phyloP scores from a whole-genome alignment of 1,140 invertebrate genomes.

The Neocloeon triangulifer region DNA sequence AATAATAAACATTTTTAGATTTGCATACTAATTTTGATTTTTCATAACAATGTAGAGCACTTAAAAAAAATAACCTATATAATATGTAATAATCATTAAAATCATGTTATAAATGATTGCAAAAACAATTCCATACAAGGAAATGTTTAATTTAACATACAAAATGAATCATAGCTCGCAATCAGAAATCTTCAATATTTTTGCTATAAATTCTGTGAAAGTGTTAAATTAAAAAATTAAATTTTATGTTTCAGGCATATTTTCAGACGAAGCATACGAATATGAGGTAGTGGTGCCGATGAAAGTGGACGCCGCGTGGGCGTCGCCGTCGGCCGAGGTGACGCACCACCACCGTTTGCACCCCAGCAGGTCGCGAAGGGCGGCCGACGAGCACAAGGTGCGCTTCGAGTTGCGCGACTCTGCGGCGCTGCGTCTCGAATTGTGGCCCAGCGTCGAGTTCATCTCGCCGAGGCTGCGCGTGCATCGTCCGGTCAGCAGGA shows the following conservation, averaged over 20 bases:
- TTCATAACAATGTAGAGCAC: too few relatives aligned
- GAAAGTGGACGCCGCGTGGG: constrained; percentile 26
- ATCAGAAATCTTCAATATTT: too few relatives aligned
- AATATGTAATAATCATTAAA: too few relatives aligned
- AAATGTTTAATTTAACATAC: too few relatives aligned
- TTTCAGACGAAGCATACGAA: constrained; percentile 19
- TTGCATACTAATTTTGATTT: too few relatives aligned
- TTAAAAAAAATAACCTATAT: too few relatives aligned
- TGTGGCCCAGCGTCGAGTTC: constrained; percentile 37
- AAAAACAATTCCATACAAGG: too few relatives aligned
- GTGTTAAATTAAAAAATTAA: too few relatives aligned
- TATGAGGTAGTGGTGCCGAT: constrained; percentile 29
- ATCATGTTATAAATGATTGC: too few relatives aligned
- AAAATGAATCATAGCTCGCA: too few relatives aligned
- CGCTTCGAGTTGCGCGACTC: constrained; percentile 32
- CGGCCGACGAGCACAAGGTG: constrained; percentile 16
- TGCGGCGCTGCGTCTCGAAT: constrained; percentile 26
- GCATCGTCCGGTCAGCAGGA: constrained; percentile 33
- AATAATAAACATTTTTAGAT: too few relatives aligned
- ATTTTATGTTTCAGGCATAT: constrained; percentile 18
- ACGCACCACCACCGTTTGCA: constrained; percentile 21
- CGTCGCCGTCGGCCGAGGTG: constrained; percentile 27
- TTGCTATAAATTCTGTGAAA: too few relatives aligned
- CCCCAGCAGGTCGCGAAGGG: constrained; percentile 10
- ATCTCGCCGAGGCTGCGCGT: constrained; percentile 41